Percentiles rank a stretch among this genome's conserved stretches.
These are phyloP conservation scores for Berghia stephanieae DNA, from an alignment of 1,140 invertebrate genomes.

Conservation along the genomic window DNA sequence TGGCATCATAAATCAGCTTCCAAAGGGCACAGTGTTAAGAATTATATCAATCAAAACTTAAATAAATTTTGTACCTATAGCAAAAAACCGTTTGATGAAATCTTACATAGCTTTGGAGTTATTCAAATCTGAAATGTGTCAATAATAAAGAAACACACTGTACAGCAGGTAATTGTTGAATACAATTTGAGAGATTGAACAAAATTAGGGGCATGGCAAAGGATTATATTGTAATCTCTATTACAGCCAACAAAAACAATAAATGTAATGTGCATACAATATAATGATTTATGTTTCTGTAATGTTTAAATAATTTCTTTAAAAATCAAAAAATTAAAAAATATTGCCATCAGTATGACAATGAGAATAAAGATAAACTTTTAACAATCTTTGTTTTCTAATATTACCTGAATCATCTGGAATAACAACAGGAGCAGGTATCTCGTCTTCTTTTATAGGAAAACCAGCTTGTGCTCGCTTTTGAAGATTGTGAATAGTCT, in stretches of 20 bases:
- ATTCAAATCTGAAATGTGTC: too few relatives aligned
- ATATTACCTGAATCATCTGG: slow-evolving; percentile 37
- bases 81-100: too few relatives aligned
- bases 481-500: slow-evolving; percentile 34
- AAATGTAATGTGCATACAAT: not conserved
- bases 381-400: too few relatives aligned
- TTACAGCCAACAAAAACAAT: not conserved
- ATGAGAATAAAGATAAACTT: too few relatives aligned
- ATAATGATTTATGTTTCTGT: too few relatives aligned
- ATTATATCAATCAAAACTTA: too few relatives aligned
- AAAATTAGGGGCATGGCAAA: not conserved
- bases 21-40: too few relatives aligned
- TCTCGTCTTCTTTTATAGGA: slow-evolving; percentile 34
- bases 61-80: too few relatives aligned
- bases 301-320: not conserved
- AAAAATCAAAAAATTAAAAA: not conserved
- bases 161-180: not conserved
- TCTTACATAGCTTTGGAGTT: too few relatives aligned
- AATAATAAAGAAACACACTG: too few relatives aligned
- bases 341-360: too few relatives aligned
- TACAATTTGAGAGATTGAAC: not conserved
- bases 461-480: slow-evolving; percentile 30
- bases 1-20: too few relatives aligned
- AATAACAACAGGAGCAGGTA: slow-evolving; percentile 33
- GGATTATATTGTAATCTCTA: not conserved